Base-by-base conservation (phyloP, 2,888 invertebrate species). In the Melanargia galathea region DNA sequence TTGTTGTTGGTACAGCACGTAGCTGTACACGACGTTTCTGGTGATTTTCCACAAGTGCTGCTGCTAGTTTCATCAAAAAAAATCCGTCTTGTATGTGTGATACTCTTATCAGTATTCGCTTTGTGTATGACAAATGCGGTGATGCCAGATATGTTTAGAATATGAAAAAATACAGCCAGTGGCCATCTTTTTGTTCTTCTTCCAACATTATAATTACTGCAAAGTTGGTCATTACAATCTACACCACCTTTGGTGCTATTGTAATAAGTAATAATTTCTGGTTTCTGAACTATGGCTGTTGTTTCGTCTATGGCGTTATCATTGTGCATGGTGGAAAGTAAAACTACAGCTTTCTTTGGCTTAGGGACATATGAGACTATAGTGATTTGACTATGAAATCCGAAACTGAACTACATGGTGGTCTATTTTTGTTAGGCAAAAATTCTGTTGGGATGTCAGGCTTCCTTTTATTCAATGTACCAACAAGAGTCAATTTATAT, bases 211-310 rank as follows among this genome's bases (percentile, higher is more conserved):
- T 73, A 73, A 62, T 64, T 71, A 48, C 57, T 52, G 63, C 70
- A 73, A 46, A 72, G 60, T 62, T 70, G 67, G 56, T 74, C 70
- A 46, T 59, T 64, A 26, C 57, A 61, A 45, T 70, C 66, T 10
- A 68, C 66, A 33, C 63, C 51, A 60, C 64, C 66, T 58, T 70
- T 68, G 45, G 69, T 67, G 24, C 60, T 63, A 62, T 72, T 73
- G 55, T 74, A 73, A 69, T 60, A 69, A 46, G 65, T 66, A 64
- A 73, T 70, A 57, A 70, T 73, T 70, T 71, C 70, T 64, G 73
- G 64, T 64, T 74, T 73, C 48, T 66, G 66, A 59, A 63, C 65
- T 11, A 55, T 60, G 56, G 55, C 60, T 57, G 67, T 62, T 65
- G 63, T 60, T 63, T 60, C 61, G 62, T 71, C 70, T 8, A 35